Evolutionary conservation across 2,797 vertebrate genomes (phyloP).

Genomic region (Taenioides sp.): DNA sequence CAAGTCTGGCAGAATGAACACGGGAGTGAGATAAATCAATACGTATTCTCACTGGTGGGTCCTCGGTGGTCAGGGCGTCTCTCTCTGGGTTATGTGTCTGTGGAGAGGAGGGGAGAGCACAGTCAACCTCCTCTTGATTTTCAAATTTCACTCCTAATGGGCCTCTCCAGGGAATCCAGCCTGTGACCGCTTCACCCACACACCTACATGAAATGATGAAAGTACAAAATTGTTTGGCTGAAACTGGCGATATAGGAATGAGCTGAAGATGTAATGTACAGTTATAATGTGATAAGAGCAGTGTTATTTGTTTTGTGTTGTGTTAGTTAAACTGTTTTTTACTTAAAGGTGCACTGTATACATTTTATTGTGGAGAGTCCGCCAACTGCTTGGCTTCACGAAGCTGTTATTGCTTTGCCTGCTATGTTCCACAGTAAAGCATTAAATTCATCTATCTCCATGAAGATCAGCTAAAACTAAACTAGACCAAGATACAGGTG

Average conservation of each 20-base stretch:
- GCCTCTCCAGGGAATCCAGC: slow-evolving; percentile 42
- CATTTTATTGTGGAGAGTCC: too few relatives aligned
- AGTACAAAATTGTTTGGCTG: slow-evolving; percentile 19
- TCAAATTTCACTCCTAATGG: slow-evolving; percentile 54
- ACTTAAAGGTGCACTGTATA: neutral
- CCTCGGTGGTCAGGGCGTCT: slow-evolving; percentile 67
- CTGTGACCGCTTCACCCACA: slow-evolving; percentile 56
- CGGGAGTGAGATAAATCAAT: slow-evolving; percentile 76
- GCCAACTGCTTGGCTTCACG: too few relatives aligned
- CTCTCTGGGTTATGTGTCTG: slow-evolving; percentile 68
- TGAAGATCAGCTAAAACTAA: too few relatives aligned
- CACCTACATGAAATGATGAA: slow-evolving; percentile 32
- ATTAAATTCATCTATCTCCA: too few relatives aligned
- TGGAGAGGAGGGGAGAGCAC: slow-evolving; percentile 42
- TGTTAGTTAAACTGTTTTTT: neutral
- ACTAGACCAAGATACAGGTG: too few relatives aligned
- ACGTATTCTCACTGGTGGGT: slow-evolving; percentile 72
- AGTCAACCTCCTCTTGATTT: slow-evolving; percentile 68
- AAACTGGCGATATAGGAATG: slow-evolving; percentile 14
- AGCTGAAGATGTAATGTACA: neutral
- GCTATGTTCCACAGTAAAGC: too few relatives aligned
- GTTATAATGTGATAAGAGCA: neutral
- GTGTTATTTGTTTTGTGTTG: neutral
- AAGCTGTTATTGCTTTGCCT: too few relatives aligned
- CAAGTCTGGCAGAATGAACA: slow-evolving; percentile 72